Base-by-base conservation (phyloP, 2,888 invertebrate genomes). In the Lissonota sp. region DNA sequence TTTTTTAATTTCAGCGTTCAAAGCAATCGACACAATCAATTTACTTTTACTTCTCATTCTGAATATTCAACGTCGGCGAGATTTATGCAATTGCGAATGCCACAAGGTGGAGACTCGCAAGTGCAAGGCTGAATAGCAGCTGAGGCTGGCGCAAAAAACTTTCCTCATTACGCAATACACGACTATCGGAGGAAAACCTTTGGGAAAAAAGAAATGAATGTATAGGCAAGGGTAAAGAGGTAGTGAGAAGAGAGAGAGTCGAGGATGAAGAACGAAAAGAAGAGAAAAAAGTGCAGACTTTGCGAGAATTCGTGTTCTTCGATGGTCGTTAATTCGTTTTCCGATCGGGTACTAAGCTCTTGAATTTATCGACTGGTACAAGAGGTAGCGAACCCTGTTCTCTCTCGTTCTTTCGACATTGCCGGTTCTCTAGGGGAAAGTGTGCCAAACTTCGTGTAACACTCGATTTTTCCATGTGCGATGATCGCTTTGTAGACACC, bases 281-380 rank as follows among this genome's bases (percentile, higher is more conserved):
- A 63, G 26, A 72, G 40, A 76, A 53, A 72, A 70, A 81, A 74
- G 66, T 79, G 81, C 74, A 74, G 73, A 81, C 78, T 78, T 70
- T 73, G 81, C 81, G 79, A 79, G 79, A 81, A 81, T 79, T 26
- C 81, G 79, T 81, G 81, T 74, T 81, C 79, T 81, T 79, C 79
- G 74, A 75, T 71, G 74, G 79, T 79, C 81, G 81, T 81, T 81
- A 81, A 81, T 81, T 81, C 81, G 79, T 81, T 81, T 75, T 66
- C 79, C 73, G 81, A 81, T 81, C 81, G 81, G 71, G 70, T 66
- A 81, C 81, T 81, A 81, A 81, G 81, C 81, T 79, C 79, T 44
- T 64, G 74, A 74, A 81, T 81, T 81, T 81, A 81, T 81, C 81
- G 81, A 81, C 79, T 74, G 60, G 74, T 67, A 60, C 14, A 55